A percentile compares a stretch with the other conserved stretches of the same genome.
phyloP scores from a whole-genome alignment of 35 echinoderm and acorn worm genomes.

The Strongylocentrotus purpuratus region DNA sequence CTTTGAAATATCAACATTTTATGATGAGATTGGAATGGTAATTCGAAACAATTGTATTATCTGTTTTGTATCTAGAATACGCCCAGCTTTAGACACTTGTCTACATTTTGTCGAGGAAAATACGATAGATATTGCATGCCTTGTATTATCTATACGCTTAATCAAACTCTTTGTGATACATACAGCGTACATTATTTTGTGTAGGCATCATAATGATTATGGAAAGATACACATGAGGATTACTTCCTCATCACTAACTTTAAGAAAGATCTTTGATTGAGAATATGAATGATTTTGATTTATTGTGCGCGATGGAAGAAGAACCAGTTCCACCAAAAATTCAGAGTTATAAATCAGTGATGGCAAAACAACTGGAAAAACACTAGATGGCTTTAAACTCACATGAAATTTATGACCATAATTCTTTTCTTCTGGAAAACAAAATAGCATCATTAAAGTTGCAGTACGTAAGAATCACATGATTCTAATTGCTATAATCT shows the following conservation, averaged over 20 bases:
- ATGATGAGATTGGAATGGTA: not conserved
- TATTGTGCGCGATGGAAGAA: not conserved
- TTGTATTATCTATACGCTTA: too few species aligned
- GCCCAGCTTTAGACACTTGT: not conserved
- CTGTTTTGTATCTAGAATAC: not conserved
- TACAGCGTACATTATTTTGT: too few species aligned
- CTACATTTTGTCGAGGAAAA: not conserved
- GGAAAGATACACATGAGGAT: too few species aligned
- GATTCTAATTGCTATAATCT: not conserved
- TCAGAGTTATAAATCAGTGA: not conserved
- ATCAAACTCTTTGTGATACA: too few species aligned
- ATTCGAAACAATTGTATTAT: conserved; percentile 6
- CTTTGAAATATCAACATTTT: not conserved
- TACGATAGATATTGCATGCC: not conserved
- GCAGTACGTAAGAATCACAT: not conserved
- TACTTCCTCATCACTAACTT: not conserved
- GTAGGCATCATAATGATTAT: too few species aligned
- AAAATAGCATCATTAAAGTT: not conserved
- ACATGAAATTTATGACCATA: not conserved
- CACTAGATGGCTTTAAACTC: not conserved
- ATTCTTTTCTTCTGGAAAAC: not conserved
- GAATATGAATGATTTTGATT: not conserved
- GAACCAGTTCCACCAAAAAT: not conserved
- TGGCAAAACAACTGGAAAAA: conserved; percentile 2
- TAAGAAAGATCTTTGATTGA: not conserved